Conservation (phyloP, 2,888 invertebrate genomes). For the Macrophya annulata region DNA sequence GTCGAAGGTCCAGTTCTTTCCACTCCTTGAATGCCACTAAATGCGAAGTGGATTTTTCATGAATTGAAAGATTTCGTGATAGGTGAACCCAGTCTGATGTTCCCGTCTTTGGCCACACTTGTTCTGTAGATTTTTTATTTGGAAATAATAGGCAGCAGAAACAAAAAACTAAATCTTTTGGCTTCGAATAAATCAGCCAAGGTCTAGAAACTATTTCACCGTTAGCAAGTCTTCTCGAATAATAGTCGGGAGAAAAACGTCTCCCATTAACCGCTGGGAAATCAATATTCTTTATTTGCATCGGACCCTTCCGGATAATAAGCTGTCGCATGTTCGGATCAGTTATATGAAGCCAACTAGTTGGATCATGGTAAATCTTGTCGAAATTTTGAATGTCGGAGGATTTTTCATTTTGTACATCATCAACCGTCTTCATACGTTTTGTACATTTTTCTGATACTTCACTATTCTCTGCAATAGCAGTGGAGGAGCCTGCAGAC, state of each 20-base stretch:
- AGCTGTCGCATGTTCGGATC: constrained; percentile 26
- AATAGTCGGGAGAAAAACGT: constrained; percentile 57
- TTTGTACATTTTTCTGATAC: no score
- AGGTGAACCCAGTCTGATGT: constrained; percentile 60
- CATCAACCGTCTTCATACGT: no score
- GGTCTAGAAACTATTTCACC: constrained; percentile 56
- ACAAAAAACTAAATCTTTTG: constrained; percentile 51
- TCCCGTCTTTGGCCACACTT: constrained; percentile 50
- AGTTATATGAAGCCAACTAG: not conserved
- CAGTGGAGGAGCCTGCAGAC: no score
- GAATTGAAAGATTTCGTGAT: constrained; percentile 56
- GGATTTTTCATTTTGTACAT: no score
- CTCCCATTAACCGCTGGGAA: constrained; percentile 58
- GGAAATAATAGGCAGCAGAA: constrained; percentile 62
- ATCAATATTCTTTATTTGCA: constrained; percentile 18
- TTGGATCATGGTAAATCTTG: not conserved
- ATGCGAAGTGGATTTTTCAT: constrained; percentile 58
- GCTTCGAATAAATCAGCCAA: constrained; percentile 59
- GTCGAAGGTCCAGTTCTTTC: constrained; percentile 59
- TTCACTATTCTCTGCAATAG: no score
- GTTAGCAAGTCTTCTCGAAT: constrained; percentile 57
- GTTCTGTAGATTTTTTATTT: constrained; percentile 45
- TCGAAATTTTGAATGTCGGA: no score
- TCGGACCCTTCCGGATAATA: not conserved
- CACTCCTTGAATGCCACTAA: constrained; percentile 56